These are phyloP conservation scores for Centropristis striata DNA, from an alignment of 2,113 vertebrate species.

Conservation along the genomic window DNA sequence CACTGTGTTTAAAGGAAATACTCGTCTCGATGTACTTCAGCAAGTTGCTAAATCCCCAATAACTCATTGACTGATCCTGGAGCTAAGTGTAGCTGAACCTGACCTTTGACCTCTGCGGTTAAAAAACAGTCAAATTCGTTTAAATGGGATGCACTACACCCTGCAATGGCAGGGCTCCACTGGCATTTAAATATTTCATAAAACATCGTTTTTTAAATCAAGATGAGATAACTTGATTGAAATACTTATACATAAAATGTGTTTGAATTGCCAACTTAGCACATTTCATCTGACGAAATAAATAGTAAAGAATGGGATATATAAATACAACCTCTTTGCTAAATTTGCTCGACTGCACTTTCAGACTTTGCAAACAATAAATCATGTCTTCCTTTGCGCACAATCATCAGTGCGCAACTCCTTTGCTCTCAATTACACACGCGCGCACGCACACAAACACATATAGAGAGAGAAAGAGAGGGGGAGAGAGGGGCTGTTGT, in stretches of 20 bases:
- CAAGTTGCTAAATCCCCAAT: neutral
- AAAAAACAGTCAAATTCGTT: neutral
- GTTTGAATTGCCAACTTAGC: neutral
- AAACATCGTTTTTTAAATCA: neutral
- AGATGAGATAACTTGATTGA: neutral
- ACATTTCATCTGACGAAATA: conserved; percentile 37
- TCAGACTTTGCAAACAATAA: conserved; percentile 79
- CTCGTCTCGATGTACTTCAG: conserved; percentile 1
- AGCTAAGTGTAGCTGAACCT: neutral
- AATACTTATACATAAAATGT: neutral
- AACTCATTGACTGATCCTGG: neutral
- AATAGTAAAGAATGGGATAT: conserved; percentile 44
- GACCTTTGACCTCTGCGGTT: conserved; percentile 59
- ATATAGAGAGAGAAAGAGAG: conserved; percentile 9
- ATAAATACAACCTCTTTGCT: conserved; percentile 58
- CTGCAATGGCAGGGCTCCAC: neutral
- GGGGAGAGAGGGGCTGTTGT: conserved; percentile 53
- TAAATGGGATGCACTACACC: neutral
- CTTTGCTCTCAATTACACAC: conserved; percentile 51
- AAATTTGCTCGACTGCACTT: conserved; percentile 79
- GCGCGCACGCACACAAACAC: conserved; percentile 17
- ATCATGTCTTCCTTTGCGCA: conserved; percentile 80
- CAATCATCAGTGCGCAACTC: conserved; percentile 66
- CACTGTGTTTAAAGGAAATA: neutral
- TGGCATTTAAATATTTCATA: neutral